Evolutionary conservation across 37 sponge, comb jelly and placozoan species (phyloP).

Genomic region (Ianthella basta): DNA sequence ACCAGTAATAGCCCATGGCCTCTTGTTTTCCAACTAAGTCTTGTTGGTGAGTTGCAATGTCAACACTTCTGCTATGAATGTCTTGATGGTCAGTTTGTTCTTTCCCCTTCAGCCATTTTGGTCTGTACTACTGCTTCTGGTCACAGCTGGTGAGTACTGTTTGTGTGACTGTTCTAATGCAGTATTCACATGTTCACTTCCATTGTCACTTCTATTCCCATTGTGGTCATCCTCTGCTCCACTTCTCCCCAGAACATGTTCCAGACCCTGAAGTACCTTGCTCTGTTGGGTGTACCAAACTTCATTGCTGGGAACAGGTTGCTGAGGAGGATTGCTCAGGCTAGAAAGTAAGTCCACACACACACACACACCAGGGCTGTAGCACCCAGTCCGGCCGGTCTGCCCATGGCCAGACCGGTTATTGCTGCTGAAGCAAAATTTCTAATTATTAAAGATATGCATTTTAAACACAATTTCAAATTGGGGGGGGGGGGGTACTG

Average conservation of each 20-base stretch:
- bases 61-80: too few species aligned
- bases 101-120: conserved; percentile 58
- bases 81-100: background rate
- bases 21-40: conserved; percentile 71
- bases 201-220: too few species aligned
- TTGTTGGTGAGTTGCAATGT: conserved; percentile 69
- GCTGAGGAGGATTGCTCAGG: conserved; percentile 72
- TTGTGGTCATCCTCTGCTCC: too few species aligned
- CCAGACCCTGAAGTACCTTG: conserved; percentile 79
- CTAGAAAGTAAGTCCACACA: conserved; percentile 65
- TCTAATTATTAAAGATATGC: too few species aligned
- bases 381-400: too few species aligned
- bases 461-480: too few species aligned
- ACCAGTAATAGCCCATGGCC: conserved; percentile 54
- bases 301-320: conserved; percentile 79
- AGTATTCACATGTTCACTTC: too few species aligned
- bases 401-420: too few species aligned
- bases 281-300: conserved; percentile 61
- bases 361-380: too few species aligned
- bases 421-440: too few species aligned
- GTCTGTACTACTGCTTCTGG: conserved; percentile 73
- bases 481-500: too few species aligned
- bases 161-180: too few species aligned
- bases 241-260: conserved; percentile 95
- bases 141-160: conserved; percentile 67